A percentile compares a stretch with the other conserved stretches of the same genome.
Conservation (phyloP, 2,113 vertebrate species). For the Phycodurus eques region DNA sequence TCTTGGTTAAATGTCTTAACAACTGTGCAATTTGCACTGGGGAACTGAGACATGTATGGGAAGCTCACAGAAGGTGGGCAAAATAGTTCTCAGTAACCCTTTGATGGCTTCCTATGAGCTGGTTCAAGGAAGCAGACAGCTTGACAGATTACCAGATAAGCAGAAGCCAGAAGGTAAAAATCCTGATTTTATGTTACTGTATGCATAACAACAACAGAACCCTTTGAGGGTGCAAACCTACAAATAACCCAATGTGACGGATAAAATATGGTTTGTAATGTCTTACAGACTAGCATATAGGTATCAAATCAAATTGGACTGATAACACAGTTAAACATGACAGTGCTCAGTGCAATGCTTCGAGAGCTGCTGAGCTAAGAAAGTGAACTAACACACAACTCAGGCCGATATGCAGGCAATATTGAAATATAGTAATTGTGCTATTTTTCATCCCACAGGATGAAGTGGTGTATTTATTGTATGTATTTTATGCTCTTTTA, state of each 20-base stretch:
- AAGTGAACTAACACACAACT: no score
- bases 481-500: no score
- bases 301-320: neutral
- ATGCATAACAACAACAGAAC: neutral
- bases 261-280: neutral
- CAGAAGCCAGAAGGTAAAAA: neutral
- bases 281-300: neutral
- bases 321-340: neutral
- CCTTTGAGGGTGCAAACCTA: neutral
- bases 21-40: neutral
- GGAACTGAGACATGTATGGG: neutral
- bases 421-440: no score
- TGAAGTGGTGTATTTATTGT: no score
- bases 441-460: no score
- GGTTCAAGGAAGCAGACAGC: neutral
- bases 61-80: neutral
- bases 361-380: no score
- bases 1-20: neutral
- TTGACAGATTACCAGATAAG: neutral
- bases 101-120: neutral
- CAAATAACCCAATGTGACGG: neutral
- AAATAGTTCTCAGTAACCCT: neutral
- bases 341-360: neutral
- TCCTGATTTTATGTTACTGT: neutral
- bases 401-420: no score